Evolutionary conservation across 2,797 vertebrate genomes (phyloP).

Genomic region (Coracias cyanogaster): DNA sequence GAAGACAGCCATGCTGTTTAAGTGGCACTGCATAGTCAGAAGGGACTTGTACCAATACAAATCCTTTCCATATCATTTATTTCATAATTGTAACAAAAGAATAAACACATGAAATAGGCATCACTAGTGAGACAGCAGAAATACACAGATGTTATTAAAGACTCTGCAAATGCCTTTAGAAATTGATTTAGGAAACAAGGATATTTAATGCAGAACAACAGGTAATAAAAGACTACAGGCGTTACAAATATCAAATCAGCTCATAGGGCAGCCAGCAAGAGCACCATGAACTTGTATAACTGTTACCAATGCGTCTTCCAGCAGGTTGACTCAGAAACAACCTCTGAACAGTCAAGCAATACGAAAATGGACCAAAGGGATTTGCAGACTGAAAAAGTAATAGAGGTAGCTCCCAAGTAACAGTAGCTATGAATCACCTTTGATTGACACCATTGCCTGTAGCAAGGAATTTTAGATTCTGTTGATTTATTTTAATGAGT

Average conservation of each 20-base stretch:
- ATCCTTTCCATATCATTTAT: background rate
- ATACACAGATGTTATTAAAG: background rate
- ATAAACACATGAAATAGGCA: background rate
- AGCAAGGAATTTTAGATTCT: constrained; percentile 7
- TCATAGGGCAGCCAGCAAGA: background rate
- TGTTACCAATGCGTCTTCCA: background rate
- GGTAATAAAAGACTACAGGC: background rate
- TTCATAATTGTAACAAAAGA: background rate
- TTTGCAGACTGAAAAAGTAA: background rate
- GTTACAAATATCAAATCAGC: background rate
- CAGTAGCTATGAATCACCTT: background rate
- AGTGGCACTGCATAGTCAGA: background rate
- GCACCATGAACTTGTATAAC: background rate
- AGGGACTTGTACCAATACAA: background rate
- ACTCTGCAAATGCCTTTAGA: background rate
- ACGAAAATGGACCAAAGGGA: background rate
- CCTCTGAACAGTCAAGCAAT: background rate
- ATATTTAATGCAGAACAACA: background rate
- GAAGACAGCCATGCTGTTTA: background rate
- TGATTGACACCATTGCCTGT: background rate
- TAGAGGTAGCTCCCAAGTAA: background rate
- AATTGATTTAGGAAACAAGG: background rate
- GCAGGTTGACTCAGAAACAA: background rate
- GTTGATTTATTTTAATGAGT: constrained; percentile 16
- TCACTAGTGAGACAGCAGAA: background rate